Evolutionary conservation across 92 coral and sea anemone genomes (phyloP), one percentile per base, ranked within the genome.

Genomic region (Epizoanthus fatuus): DNA sequence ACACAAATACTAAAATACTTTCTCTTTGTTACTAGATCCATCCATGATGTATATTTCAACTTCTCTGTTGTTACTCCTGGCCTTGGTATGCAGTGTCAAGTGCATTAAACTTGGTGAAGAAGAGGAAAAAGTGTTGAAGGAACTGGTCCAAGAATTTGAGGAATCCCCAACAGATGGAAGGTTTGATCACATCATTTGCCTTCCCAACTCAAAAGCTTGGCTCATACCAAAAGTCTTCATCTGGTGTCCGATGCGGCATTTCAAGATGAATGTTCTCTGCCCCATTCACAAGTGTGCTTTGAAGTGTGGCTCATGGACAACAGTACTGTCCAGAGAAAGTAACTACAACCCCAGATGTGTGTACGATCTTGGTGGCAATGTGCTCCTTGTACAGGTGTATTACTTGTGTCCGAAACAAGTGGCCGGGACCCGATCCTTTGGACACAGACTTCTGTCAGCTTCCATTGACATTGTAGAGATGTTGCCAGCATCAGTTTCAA

Each of bases 291-390:
- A 91, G 17, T 75, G 69, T 17, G 93, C 94, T 1, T 71, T 93
- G 52, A 84, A 83, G 51, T 73, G 85, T 55, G 78, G 92, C 7
- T 70, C 81, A 13, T 94, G 98, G 98, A 78, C 89, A 69, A 60
- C 79, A 49, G 81, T 90, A 45, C 69, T 94, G 63, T 49, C 86
- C 3, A 68, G 86, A 17, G 86, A 90, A 83, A 82, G 92, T 64
- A 92, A 90, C 7, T 79, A 90, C 69, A 94, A 94, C 58, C 98
- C 95, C 66, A 75, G 97, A 42, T 74, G 89, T 54, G 87, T 91
- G 15, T 93, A 93, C 67, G 97, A 93, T 68, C 69, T 93, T 62
- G 97, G 97, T 37, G 97, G 97, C 57, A 94, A 94, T 62, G 90
- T 91, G 20, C 19, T 94, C 7, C 91, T 94, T 5, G 87, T 94